phyloP scores from a whole-genome alignment of 2,888 invertebrate genomes.

The Neoscelio sp. region DNA sequence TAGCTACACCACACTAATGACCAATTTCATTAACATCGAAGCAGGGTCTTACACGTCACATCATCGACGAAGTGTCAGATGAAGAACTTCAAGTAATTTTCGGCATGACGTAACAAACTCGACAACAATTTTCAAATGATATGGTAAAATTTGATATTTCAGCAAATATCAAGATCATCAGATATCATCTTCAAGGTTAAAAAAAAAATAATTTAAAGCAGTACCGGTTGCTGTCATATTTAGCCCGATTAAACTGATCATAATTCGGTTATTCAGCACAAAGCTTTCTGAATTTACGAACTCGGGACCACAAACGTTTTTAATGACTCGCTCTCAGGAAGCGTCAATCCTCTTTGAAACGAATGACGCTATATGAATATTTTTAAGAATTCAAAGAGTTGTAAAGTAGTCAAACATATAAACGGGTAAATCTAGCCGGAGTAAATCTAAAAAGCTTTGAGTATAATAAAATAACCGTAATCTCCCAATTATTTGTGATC shows the following conservation, averaged over 20 bases:
- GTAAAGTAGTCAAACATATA: conserved; percentile 26
- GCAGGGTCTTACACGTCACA: conserved; percentile 4
- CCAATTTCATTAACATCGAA: conserved; percentile 38
- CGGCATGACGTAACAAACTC: not conserved
- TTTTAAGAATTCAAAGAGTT: conserved; percentile 36
- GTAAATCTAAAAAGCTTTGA: conserved; percentile 28
- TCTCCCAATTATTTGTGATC: not conserved
- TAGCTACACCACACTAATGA: conserved; percentile 16
- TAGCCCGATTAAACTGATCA: conserved; percentile 1
- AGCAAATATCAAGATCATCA: no score
- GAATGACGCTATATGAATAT: conserved; percentile 18
- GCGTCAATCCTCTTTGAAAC: conserved; percentile 7
- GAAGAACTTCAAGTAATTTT: conserved; percentile 7
- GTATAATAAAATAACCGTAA: not conserved
- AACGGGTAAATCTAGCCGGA: conserved; percentile 29
- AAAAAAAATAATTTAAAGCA: no score
- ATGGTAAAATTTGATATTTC: no score
- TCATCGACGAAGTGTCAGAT: conserved; percentile 4
- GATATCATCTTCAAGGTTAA: no score
- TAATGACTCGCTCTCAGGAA: conserved; percentile 28
- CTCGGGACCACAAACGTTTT: conserved; percentile 44
- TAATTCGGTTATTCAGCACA: not conserved
- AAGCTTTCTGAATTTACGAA: conserved; percentile 34
- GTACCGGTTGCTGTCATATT: not conserved
- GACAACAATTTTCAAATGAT: conserved; percentile 8